These are phyloP conservation scores for Halcyon senegalensis DNA, from an alignment of 2,113 vertebrate genomes.

Conservation along the genomic window DNA sequence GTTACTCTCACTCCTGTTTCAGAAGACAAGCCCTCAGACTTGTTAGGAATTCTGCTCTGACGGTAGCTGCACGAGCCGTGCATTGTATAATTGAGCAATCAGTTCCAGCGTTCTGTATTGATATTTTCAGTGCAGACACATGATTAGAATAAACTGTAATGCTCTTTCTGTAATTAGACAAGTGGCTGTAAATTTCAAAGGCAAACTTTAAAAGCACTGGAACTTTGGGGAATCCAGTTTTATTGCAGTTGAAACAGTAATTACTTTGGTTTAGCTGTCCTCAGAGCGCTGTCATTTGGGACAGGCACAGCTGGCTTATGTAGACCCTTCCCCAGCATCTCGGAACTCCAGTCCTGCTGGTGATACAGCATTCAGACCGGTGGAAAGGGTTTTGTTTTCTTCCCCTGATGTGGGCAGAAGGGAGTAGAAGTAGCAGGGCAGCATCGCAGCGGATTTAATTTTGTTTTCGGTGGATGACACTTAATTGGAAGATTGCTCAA, in stretches of 20 bases:
- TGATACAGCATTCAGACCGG: not conserved
- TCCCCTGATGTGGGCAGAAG: not conserved
- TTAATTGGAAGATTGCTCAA: constrained; percentile 64
- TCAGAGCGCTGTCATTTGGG: not conserved
- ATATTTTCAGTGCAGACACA: constrained; percentile 20
- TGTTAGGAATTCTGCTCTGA: constrained; percentile 15
- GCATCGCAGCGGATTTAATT: constrained; percentile 36
- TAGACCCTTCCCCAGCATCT: not conserved
- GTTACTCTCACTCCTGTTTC: not conserved
- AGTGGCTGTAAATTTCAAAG: constrained; percentile 40
- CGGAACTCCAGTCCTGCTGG: not conserved
- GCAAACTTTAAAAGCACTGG: not conserved
- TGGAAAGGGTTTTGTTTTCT: not conserved
- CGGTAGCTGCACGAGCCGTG: not conserved
- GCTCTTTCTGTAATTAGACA: constrained; percentile 19
- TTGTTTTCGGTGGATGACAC: constrained; percentile 27
- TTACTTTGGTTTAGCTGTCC: not conserved
- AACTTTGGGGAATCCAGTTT: not conserved
- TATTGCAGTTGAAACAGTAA: not conserved
- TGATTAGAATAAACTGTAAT: constrained; percentile 30
- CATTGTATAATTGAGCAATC: constrained; percentile 36
- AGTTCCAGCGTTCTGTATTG: constrained; percentile 25
- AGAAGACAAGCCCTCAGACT: not conserved
- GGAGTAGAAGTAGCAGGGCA: not conserved
- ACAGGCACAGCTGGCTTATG: not conserved